Evolutionary conservation across 1,140 invertebrate species (phyloP), one percentile per base, ranked within the genome.

Genomic region (Chironomus striatipennis): DNA sequence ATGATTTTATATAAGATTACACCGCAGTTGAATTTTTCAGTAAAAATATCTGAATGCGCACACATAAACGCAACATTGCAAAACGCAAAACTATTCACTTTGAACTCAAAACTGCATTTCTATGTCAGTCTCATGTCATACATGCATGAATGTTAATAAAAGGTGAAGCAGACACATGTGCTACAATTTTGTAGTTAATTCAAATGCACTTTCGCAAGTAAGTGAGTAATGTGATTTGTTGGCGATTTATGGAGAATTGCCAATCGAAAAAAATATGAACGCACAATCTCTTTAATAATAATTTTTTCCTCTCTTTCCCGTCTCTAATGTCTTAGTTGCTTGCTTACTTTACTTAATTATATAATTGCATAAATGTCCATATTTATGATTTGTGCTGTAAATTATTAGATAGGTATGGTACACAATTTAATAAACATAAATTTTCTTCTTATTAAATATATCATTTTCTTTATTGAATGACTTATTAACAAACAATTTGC

Each of bases 151-250:
- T 4, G 15, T n/a, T n/a, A 57, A 57, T 57, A 57, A 57, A 57
- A 57, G 47, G 47, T 15, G 47, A 57, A 57, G n/a, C 47, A 47
- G 15, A 47, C 15, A 57, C 12, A n/a, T 57, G 47, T 57, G 47
- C 18, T 70, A 70, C 20, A 70, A 70, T 70, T 10, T 17, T 70
- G 65, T 17, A 70, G 18, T 34, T 12, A 70, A 2, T 20, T 18
- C 64, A 7, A 70, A 70, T 70, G 17, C 65, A 70, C 65, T 70
- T 70, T 17, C 65, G 65, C n/a, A 70, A 70, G 64, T 20, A 18
- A 70, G n/a, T 57, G 47, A 57, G 15, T 57, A 57, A 57, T 57
- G 12, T 70, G 65, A 70, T 70, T 70, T 10, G 20, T 34, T 34
- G 20, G 7, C 20, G 17, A 70, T 70, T 20, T 20, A 70, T 70